phyloP scores from a whole-genome alignment of 1,140 invertebrate species.

The Sarcophaga bullata region DNA sequence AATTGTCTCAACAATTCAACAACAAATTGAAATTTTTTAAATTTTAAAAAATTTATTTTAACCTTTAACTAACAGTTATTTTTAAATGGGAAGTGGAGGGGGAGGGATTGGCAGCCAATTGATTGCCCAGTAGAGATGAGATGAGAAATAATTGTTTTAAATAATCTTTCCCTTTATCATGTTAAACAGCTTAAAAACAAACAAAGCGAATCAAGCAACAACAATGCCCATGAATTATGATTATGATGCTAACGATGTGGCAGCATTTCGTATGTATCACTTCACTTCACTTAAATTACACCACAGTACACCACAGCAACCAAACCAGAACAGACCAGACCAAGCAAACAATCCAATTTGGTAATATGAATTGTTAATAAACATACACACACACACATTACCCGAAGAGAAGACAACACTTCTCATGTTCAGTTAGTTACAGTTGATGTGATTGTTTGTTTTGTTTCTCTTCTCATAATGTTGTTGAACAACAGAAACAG shows the following conservation, averaged over 20 bases:
- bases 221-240: constrained; percentile 18
- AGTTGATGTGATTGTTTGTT: constrained; percentile 26
- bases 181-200: constrained; percentile 22
- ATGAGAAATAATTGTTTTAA: constrained; percentile 16
- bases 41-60: no score
- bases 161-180: constrained; percentile 21
- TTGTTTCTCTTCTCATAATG: neutral
- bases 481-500: neutral
- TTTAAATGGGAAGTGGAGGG: no score
- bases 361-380: constrained; percentile 10
- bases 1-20: no score
- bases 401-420: neutral
- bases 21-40: no score
- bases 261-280: constrained; percentile 19
- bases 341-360: constrained; percentile 17
- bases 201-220: neutral
- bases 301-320: neutral
- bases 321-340: neutral
- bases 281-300: neutral
- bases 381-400: neutral
- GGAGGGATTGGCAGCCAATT: neutral
- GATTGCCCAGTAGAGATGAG: neutral
- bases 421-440: neutral
- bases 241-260: constrained; percentile 5
- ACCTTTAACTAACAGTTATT: no score